Evolutionary conservation across 1,140 invertebrate species (phyloP), one percentile per base, ranked within the genome.

Genomic region (Lucilia cuprina): DNA sequence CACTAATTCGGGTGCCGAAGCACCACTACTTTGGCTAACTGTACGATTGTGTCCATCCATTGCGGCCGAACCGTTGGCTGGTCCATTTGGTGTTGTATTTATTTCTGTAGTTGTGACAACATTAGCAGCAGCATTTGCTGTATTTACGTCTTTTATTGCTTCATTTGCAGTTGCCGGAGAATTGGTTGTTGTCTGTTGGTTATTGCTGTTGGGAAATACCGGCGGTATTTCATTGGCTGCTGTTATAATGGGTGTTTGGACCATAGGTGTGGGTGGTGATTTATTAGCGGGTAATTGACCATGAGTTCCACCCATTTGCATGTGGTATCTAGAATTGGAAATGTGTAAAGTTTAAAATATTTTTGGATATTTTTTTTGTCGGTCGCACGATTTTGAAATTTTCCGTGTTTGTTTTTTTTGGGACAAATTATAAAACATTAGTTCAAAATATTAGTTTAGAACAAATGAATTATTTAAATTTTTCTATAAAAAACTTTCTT

Each of bases 271-370:
- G 7, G 93, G 94, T 35, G 94, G 94, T 84, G 92, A 93, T 88
- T 93, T 92, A 47, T 92, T 92, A n/a, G 93, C 93, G 74, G 85
- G 91, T 87, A 88, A 90, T 85, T 86, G 91, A 86, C 89, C 82
- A 21, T 85, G 87, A 75, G 88, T 89, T 30, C 90, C 91, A 10
- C 89, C 88, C 83, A 96, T 92, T 90, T 97, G 96, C 95, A 97
- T 96, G 85, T 96, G 96, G 86, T 96, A 97, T 91, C 92, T 92
- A 91, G 97, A 41, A 30, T 30, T 30, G 25, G 25, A 30, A 30
- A 3, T 30, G 49, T 49, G 13, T 49, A 49, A 5, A 12, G 13
- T 49, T 49, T 2, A 12, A 12, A 5, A 12, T 9, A 49, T 5
- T 49, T 49, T 49, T 49, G 2, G 49, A 2, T 49, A 49, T 49